phyloP scores from a whole-genome alignment of 2,888 invertebrate genomes.

The Rhamphomyia laevipes region DNA sequence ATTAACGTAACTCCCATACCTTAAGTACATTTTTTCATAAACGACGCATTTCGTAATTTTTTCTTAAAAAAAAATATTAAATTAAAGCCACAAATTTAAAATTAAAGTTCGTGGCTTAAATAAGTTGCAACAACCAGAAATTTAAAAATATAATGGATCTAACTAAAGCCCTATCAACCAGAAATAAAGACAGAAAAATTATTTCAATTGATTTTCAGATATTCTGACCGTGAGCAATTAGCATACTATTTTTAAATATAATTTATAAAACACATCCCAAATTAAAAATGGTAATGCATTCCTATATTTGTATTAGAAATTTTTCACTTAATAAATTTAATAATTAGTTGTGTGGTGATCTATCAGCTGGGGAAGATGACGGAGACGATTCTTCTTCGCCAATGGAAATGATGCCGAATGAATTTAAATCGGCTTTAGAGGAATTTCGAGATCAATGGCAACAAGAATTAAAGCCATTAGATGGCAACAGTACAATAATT shows the following conservation, averaged over 20 bases:
- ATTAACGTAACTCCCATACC: no score
- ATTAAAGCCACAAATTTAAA: no score
- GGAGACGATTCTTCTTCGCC: slow-evolving; percentile 18
- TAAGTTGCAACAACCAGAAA: no score
- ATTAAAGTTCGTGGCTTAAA: no score
- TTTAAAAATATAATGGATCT: no score
- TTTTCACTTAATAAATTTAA: neutral
- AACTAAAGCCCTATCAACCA: no score
- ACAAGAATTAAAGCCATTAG: slow-evolving; percentile 45
- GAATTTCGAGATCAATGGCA: slow-evolving; percentile 70
- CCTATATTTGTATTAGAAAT: neutral
- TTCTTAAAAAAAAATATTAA: no score
- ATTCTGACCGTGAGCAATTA: slow-evolving; percentile 26
- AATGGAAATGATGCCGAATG: slow-evolving; percentile 21
- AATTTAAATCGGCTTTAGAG: slow-evolving; percentile 47
- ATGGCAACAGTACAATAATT: neutral
- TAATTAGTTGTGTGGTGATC: slow-evolving; percentile 7
- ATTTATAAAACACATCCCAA: neutral
- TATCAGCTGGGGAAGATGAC: slow-evolving; percentile 17
- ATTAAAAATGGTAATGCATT: slow-evolving; percentile 12
- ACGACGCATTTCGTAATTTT: no score
- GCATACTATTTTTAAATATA: slow-evolving; percentile 1
- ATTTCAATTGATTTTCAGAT: slow-evolving; percentile 27
- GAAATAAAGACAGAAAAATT: neutral
- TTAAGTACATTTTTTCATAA: no score